Percentiles rank a stretch among this genome's conserved stretches.
Conservation (phyloP, 1,140 invertebrate genomes). For the Bombus huntii region DNA sequence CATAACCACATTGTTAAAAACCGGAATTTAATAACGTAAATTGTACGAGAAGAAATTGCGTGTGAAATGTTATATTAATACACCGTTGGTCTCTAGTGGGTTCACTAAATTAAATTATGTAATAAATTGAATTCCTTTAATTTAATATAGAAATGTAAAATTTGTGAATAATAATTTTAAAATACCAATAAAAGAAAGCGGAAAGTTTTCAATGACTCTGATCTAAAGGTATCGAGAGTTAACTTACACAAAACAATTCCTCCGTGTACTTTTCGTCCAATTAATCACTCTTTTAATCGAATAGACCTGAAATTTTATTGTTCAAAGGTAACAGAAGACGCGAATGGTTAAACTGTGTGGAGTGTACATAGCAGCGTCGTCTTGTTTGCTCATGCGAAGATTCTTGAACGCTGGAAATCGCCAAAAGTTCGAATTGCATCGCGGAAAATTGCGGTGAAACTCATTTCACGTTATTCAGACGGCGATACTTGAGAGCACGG, state of each 20-base stretch:
- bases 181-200: background rate
- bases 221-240: background rate
- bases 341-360: constrained; percentile 25
- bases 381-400: constrained; percentile 46
- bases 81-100: background rate
- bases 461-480: constrained; percentile 32
- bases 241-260: background rate
- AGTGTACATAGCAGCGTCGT: constrained; percentile 22
- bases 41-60: background rate
- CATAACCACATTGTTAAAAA: no score
- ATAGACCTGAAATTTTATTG: background rate
- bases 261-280: no score
- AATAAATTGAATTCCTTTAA: background rate
- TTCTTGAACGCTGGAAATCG: constrained; percentile 32
- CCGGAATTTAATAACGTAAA: no score
- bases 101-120: background rate
- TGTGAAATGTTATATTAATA: background rate
- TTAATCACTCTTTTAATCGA: background rate
- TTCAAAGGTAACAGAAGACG: background rate
- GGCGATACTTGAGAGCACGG: background rate
- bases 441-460: constrained; percentile 45
- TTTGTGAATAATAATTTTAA: background rate
- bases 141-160: background rate
- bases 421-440: constrained; percentile 54
- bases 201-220: no score